phyloP scores from a whole-genome alignment of 1,140 invertebrate genomes.

The Tenebrio molitor region DNA sequence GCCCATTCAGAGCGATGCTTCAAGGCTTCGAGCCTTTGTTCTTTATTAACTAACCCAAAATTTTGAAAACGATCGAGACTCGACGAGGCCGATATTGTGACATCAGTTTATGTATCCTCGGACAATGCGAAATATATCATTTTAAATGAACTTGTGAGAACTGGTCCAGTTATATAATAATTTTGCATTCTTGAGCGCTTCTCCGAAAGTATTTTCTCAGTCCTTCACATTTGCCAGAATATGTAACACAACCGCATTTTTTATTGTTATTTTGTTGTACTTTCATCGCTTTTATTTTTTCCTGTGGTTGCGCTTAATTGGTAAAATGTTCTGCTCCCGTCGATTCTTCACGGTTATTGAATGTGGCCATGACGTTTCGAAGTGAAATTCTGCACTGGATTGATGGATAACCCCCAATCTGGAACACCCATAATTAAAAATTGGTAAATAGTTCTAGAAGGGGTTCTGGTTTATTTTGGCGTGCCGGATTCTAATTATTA shows the following conservation, averaged over 20 bases:
- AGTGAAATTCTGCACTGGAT: no score
- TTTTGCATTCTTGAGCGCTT: no score
- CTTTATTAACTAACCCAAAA: neutral
- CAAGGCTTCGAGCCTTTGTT: constrained; percentile 2
- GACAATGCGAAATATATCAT: neutral
- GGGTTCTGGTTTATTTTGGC: no score
- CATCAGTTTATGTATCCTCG: neutral
- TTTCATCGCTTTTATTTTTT: neutral
- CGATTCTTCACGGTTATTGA: no score
- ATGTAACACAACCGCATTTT: neutral
- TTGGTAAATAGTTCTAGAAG: no score
- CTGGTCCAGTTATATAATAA: constrained; percentile 17
- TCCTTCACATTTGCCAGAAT: neutral
- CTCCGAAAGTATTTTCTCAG: neutral
- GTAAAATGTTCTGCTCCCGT: no score
- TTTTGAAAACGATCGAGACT: no score
- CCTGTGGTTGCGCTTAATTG: no score
- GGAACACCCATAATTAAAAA: no score
- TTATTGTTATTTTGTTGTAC: neutral
- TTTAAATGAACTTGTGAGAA: constrained; percentile 17
- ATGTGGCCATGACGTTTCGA: no score
- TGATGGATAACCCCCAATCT: no score
- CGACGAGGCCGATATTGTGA: neutral
- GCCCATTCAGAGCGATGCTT: neutral
- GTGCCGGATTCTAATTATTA: no score